phyloP scores from a whole-genome alignment of 2,113 vertebrate species.

The Cyprinus carpio region DNA sequence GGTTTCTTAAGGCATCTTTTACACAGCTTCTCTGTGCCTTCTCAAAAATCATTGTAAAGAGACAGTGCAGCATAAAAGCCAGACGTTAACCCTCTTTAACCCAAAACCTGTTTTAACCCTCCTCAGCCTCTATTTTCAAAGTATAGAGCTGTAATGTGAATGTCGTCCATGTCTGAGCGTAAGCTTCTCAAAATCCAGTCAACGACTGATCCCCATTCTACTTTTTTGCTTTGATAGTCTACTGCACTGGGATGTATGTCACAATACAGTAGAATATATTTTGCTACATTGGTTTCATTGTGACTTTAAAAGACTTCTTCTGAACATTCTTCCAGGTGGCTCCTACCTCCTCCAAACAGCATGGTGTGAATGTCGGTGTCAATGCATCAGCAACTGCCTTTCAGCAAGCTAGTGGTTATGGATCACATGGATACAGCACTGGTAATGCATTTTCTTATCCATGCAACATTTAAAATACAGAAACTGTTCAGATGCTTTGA shows the following conservation, averaged over 20 bases:
- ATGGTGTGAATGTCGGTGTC: slow-evolving; percentile 95
- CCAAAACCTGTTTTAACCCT: not conserved
- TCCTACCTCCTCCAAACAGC: slow-evolving; percentile 94
- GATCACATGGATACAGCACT: slow-evolving; percentile 94
- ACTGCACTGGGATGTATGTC: no score
- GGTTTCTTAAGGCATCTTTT: slow-evolving; percentile 45
- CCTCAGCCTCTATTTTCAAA: not conserved
- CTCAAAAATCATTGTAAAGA: not conserved
- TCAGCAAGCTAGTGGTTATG: slow-evolving; percentile 94
- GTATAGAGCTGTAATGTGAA: not conserved
- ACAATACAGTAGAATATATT: no score
- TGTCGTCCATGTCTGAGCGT: no score
- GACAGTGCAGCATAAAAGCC: not conserved
- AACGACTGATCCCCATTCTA: no score
- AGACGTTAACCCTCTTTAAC: not conserved
- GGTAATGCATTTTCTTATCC: slow-evolving; percentile 70
- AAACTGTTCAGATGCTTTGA: not conserved
- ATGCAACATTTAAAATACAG: not conserved
- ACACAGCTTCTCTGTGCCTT: not conserved
- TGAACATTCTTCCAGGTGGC: slow-evolving; percentile 80
- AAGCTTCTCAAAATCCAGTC: no score
- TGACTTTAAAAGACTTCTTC: not conserved
- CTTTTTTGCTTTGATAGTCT: no score
- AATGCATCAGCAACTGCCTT: slow-evolving; percentile 92
- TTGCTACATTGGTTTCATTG: no score